phyloP scores from a whole-genome alignment of 1,140 invertebrate species.

The Drosophila rhopaloa region DNA sequence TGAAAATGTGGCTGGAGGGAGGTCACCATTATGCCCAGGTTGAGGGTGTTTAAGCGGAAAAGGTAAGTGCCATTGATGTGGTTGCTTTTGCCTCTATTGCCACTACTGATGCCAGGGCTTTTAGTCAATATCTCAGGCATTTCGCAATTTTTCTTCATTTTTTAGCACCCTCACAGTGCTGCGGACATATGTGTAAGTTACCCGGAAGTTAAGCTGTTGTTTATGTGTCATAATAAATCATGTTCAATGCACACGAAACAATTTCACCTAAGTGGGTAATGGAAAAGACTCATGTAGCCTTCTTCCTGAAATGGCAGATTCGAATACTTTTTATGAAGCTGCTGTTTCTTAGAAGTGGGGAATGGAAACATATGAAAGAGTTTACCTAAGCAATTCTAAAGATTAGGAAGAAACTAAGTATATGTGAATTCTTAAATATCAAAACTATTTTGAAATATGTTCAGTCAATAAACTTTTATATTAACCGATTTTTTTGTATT shows the following conservation, averaged over 20 bases:
- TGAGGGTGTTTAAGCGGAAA: constrained; percentile 78
- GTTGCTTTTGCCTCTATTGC: not conserved
- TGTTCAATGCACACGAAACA: constrained; percentile 80
- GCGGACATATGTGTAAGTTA: constrained; percentile 47
- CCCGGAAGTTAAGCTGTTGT: constrained; percentile 81
- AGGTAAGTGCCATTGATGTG: constrained; percentile 68
- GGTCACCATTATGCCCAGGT: constrained; percentile 57
- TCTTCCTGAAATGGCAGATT: constrained; percentile 4
- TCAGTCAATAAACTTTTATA: no score
- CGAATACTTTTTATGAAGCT: constrained; percentile 25
- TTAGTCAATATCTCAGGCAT: constrained; percentile 80
- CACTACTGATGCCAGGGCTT: constrained; percentile 38
- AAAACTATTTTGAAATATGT: no score
- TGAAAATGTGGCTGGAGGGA: constrained; percentile 6
- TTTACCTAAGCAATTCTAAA: no score
- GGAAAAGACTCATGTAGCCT: constrained; percentile 43
- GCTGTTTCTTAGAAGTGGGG: not conserved
- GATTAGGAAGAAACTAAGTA: no score
- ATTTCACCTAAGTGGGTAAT: constrained; percentile 73
- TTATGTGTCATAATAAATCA: constrained; percentile 83
- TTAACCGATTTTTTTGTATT: no score
- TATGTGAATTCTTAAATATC: no score
- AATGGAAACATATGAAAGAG: not conserved
- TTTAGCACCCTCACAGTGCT: constrained; percentile 9
- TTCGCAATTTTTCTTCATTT: constrained; percentile 80